Evolutionary conservation across 2,113 vertebrate species (phyloP), one percentile per base, ranked within the genome.

Genomic region (Elanus axillaris): DNA sequence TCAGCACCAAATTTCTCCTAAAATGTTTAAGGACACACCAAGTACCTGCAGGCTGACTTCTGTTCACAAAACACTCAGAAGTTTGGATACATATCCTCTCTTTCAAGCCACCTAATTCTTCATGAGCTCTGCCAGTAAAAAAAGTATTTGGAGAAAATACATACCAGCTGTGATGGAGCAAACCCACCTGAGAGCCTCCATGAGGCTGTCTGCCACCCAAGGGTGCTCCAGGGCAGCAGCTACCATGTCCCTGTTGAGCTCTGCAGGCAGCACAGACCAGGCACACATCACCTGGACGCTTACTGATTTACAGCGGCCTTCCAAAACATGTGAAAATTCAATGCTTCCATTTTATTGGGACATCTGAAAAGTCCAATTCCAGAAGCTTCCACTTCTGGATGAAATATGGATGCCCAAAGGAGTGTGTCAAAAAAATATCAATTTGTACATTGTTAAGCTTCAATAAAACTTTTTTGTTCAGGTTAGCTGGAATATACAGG

Each of bases 171-270:
- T 68, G 40, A 43, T 6, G 22, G 32, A 45, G 71, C 20, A 91
- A 82, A 72, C 7, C 20, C 69, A 62, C 19, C 38, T 34, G 34
- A 75, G 32, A n/a, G 23, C 20, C 56, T 63, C 38, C 1, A 1
- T 23, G 53, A 77, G 32, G 55, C 31, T 86, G 27, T 11, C 42
- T 64, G 32, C 34, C 2, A 2, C 26, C 31, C 40, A 29, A 38
- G 23, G 1, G 0, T 7, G 15, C 40, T 52, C 25, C 1, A 91
- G 84, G 36, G 25, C 45, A 88, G 73, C 15, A 68, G 79, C 48
- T 1, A 1, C 55, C 0, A 1, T 31, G 50, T 69, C 56, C 50
- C 16, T 1, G 1, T 3, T 32, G 55, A 42, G 67, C 31, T 26
- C 62, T 19, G 34, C 45, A 59, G 50, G 78, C 31, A 36, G 55